Evolutionary conservation across 2,113 vertebrate genomes (phyloP), one percentile per base, ranked within the genome.

Genomic region (Pachyramphus minor): DNA sequence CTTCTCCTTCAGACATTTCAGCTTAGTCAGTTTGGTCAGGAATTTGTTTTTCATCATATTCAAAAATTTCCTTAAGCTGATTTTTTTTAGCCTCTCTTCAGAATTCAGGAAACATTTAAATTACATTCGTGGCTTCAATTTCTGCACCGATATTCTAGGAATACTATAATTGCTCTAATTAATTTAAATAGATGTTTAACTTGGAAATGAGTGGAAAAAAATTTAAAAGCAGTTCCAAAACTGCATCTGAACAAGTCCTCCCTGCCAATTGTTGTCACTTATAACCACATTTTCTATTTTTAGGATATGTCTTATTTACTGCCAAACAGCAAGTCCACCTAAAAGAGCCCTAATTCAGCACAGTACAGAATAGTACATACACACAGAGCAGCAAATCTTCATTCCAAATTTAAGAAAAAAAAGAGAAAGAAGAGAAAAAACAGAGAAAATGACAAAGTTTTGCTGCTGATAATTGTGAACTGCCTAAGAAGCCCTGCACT

Each of bases 111-210:
- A 75, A 50, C 59, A 39, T 22, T 58, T 77, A 59, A 60, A 81
- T 82, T 64, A 82, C 44, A 82, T 7, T 87, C 30, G 13, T 2
- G 4, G 80, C 44, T 83, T 84, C 52, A 55, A 21, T 77, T 87
- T 84, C 39, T 74, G 64, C 64, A 67, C 24, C 74, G 79, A 86
- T 77, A 84, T 44, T 89, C 79, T 39, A 62, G 35, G 63, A 45
- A 80, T 42, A 86, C 47, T 81, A 17, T 67, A 47, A 92, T 55
- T 81, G 50, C 44, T 90, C 33, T 96, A 75, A 95, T 97, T 90
- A 77, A 90, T 93, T 93, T 94, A 90, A 88, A 93, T 41, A 56
- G 45, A 81, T 50, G n/a, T 77, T 92, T 77, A 89, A 74, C 47
- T 90, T 77, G 79, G 83, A 94, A 84, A 27, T 28, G 47, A 71